Base-by-base conservation (phyloP, 2,888 invertebrate species). In the Podabrus alpinus region DNA sequence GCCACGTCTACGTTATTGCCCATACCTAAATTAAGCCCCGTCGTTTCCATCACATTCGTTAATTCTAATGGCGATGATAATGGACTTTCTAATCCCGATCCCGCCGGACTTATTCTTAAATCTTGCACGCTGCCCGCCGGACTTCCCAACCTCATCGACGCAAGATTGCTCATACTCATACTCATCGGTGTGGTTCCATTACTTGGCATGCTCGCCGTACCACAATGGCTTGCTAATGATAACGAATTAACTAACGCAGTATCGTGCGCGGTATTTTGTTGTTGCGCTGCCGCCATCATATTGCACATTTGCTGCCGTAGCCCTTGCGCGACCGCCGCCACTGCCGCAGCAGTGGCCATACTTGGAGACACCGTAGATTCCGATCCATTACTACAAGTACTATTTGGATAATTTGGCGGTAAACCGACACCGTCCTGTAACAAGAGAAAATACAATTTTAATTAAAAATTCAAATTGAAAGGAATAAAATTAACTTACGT, bases 261-360 rank as follows among this genome's bases (percentile, higher is more conserved):
- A 79, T 87, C 87, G 79, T 86, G 86, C n/a, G 84, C 84, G 7
- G 87, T 85, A 90, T 88, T 90, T 89, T 85, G 90, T 85, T 90
- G 88, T 85, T 89, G 88, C 80, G 91, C 89, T 5, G 92, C 92
- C 0, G 94, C 94, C 74, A 93, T 93, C 93, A 93, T 93, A 86
- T 92, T 93, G 90, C 93, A 94, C 94, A 95, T 95, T 87, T 95
- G 95, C 81, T 95, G 95, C 69, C 95, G 91, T 74, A 95, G 89
- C 62, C 94, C 94, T 88, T 95, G 95, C 15, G 95, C 95, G 72
- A 95, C 95, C 15, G 94, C 94, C 11, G 95, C 95, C 60, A 95
- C 95, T 59, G 95, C 95, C 45, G 95, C 95, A 69, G 95, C 94
- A 64, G 93, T 92, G 15, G 95, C 94, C 11, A 93, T 93, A 72